These are phyloP conservation scores for Spea multiplicata DNA, from an alignment of 2,113 vertebrate genomes.

Conservation along the genomic window DNA sequence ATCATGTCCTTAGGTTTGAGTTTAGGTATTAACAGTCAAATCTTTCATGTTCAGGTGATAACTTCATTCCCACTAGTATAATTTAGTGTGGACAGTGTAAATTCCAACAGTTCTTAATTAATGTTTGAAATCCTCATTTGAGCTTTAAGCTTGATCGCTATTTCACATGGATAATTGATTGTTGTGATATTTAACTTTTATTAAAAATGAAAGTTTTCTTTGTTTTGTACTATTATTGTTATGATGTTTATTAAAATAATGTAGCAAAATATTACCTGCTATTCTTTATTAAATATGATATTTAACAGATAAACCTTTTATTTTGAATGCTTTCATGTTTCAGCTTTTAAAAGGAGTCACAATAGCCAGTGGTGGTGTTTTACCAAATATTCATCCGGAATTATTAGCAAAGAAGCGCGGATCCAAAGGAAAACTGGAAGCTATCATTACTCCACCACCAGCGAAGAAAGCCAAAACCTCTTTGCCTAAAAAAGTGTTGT, in stretches of 20 bases:
- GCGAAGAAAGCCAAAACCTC: constrained; percentile 87
- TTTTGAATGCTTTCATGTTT: constrained; percentile 12
- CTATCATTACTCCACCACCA: constrained; percentile 84
- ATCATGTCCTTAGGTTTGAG: too few species aligned
- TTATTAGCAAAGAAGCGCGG: constrained; percentile 93
- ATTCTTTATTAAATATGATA: not conserved
- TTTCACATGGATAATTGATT: too few species aligned
- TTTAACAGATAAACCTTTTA: not conserved
- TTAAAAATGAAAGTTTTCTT: not conserved
- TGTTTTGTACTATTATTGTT: not conserved
- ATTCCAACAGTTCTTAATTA: too few species aligned
- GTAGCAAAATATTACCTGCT: too few species aligned
- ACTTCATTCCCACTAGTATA: too few species aligned
- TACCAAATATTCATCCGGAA: constrained; percentile 97
- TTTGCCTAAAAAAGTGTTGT: constrained; percentile 77
- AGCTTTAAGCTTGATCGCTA: too few species aligned
- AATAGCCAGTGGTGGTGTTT: constrained; percentile 92
- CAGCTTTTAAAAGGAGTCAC: constrained; percentile 95
- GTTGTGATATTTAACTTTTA: not conserved
- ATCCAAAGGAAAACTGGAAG: constrained; percentile 92
- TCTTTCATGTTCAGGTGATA: too few species aligned
- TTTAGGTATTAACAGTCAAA: too few species aligned
- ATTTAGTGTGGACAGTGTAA: too few species aligned
- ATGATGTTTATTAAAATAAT: too few species aligned
- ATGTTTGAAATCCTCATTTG: too few species aligned